Evolutionary conservation across 1,140 invertebrate species (phyloP), one percentile per base, ranked within the genome.

Genomic region (Charaxes varanes): DNA sequence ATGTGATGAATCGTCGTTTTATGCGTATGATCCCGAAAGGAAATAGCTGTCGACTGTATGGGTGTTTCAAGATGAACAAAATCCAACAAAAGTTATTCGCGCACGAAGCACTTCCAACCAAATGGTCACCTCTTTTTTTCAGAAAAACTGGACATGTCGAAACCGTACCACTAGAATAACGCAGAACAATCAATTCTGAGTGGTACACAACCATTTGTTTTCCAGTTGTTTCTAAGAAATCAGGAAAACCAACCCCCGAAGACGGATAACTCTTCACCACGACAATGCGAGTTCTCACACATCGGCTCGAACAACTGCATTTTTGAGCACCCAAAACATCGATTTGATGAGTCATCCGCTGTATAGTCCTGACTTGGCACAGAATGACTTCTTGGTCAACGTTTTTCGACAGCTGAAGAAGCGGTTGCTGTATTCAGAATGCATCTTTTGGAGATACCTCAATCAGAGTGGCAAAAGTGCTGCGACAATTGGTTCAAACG

Each of bases 81-180:
- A 72, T 35, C 55, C 57, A 59, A 68, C 54, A 41, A 70, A 64
- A 62, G 51, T 66, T 52, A 42, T 61, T 62, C 52, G 54, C 27
- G 21, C 27, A 43, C 21, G 28, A n/a, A n/a, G n/a, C n/a, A n/a
- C n/a, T n/a, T n/a, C n/a, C n/a, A n/a, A n/a, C n/a, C 17, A 41
- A 31, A 41, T 33, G 28, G 22, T 33, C 19, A n/a, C 30, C 6
- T 33, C 19, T 33, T 62, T 56, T 33, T 56, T 65, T n/a, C 14
- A 43, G 27, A 10, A 56, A 30, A 50, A 59, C 12, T 40, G 44
- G 48, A 33, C 44, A 55, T 53, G 44, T 57, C 6, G 45, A 43
- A 10, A 62, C 53, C 34, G 57, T 50, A 10, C 14, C 28, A 24
- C 12, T 42, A 34, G 40, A 42, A 17, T 2, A 42, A 32, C 22